Conservation (phyloP, 2,113 vertebrate species). For the Protobothrops mucrosquamatus region DNA sequence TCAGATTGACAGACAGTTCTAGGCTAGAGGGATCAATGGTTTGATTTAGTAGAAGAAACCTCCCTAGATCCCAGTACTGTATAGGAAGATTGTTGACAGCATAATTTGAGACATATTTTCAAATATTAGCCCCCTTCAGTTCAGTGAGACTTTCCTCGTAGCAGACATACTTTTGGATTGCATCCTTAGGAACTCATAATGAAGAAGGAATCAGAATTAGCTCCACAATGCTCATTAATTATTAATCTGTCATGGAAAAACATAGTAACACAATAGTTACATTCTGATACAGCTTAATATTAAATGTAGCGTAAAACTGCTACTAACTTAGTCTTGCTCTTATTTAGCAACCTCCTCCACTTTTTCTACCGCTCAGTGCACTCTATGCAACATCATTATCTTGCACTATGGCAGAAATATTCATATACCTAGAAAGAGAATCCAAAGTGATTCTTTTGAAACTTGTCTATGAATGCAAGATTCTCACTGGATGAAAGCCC, state of each 20-base stretch:
- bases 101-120: background rate
- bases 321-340: constrained; percentile 5
- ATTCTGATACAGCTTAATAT: constrained; percentile 8
- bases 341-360: constrained; percentile 30
- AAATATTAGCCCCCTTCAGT: background rate
- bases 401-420: constrained; percentile 3
- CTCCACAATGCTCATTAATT: background rate
- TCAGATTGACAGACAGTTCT: background rate
- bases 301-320: constrained; percentile 25
- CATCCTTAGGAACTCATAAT: background rate
- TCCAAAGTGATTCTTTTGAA: background rate
- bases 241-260: constrained; percentile 11
- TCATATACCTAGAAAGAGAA: background rate
- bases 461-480: background rate
- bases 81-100: background rate
- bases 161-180: background rate
- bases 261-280: background rate
- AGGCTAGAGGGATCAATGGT: background rate
- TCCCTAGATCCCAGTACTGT: background rate
- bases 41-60: background rate
- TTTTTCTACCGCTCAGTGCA: constrained; percentile 10
- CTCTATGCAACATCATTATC: background rate
- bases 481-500: background rate
- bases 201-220: background rate
- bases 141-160: background rate